Percentiles rank a stretch among this genome's conserved stretches.
Evolutionary conservation across 2,888 invertebrate species (phyloP).

Genomic region (Synanthedon myopaeformis): DNA sequence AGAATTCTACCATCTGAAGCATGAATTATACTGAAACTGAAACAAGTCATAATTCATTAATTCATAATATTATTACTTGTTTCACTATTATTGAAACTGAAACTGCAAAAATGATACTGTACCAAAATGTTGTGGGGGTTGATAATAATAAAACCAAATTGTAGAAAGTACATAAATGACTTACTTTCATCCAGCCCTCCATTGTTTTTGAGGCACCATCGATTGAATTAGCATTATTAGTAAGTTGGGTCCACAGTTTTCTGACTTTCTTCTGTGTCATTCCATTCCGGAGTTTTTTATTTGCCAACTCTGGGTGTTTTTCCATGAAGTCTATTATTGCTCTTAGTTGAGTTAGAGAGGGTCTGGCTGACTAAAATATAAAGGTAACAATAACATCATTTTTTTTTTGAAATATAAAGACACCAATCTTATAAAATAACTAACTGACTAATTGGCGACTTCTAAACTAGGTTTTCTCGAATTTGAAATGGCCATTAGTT

Average conservation of each 20-base stretch:
- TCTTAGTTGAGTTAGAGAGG: constrained; percentile 41
- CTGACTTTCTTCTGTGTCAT: constrained; percentile 35
- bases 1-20: no score
- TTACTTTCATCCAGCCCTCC: constrained; percentile 54
- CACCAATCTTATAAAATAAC: no score
- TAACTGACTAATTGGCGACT: no score
- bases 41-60: no score
- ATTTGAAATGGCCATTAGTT: no score
- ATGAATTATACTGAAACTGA: no score
- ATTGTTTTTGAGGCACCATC: constrained; percentile 42
- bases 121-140: neutral
- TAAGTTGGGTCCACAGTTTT: constrained; percentile 40
- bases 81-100: no score
- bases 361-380: constrained; percentile 30
- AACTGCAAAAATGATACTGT: no score
- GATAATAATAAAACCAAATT: neutral
- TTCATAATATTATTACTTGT: no score
- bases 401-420: no score
- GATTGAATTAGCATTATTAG: constrained; percentile 35
- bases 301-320: constrained; percentile 43
- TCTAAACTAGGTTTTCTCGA: no score
- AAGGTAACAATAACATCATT: neutral
- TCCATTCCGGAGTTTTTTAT: constrained; percentile 32
- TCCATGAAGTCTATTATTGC: constrained; percentile 44
- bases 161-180: neutral